These are phyloP conservation scores for roundworm (Caenorhabditis elegans) DNA, from an alignment of 1,140 invertebrate genomes.

Conservation along the genomic window WBcel235 BX284605.5:14804501-14805000, in stretches of 20 bases:
- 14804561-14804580: too few relatives aligned
- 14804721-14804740: neutral
- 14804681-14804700: neutral
- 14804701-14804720: neutral
- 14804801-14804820: neutral
- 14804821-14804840: constrained; percentile 18
- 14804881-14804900: too few relatives aligned
- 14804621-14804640: too few relatives aligned
- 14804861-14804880: too few relatives aligned
- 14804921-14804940: neutral
- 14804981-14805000: constrained; percentile 29
- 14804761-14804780: constrained; percentile 18
- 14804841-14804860: neutral
- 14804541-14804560: too few relatives aligned
- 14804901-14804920: neutral
- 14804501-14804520: too few relatives aligned
- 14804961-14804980: neutral
- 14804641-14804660: too few relatives aligned
- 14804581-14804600: too few relatives aligned
- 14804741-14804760: neutral
- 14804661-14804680: too few relatives aligned
- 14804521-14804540: too few relatives aligned
- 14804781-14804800: constrained; percentile 2
- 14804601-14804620: too few relatives aligned
- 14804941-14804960: neutral